Conservation (phyloP, 2,888 invertebrate genomes). For the Amiota minor region DNA sequence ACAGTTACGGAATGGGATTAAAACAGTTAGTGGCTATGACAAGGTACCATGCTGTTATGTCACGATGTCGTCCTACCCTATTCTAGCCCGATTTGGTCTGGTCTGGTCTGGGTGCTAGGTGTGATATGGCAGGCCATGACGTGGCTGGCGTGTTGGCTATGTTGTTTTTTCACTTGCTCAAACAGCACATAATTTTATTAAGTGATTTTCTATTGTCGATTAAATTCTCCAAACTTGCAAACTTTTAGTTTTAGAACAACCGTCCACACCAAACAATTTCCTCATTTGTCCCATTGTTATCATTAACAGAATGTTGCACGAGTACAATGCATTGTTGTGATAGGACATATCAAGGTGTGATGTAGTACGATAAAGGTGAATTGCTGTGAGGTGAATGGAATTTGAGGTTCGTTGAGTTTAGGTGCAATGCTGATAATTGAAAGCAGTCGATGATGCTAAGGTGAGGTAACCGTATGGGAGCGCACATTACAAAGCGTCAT, state of each 20-base stretch:
- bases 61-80: neutral
- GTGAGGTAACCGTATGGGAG: too few relatives aligned
- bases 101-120: neutral
- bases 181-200: conserved; percentile 54
- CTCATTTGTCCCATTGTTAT: too few relatives aligned
- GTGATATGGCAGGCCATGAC: neutral
- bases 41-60: neutral
- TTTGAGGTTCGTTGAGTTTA: too few relatives aligned
- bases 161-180: conserved; percentile 12
- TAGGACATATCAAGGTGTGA: too few relatives aligned
- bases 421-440: conserved; percentile 52
- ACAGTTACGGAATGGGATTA: neutral
- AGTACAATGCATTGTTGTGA: too few relatives aligned
- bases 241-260: too few relatives aligned
- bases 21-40: neutral
- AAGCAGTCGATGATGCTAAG: conserved; percentile 41
- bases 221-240: conserved; percentile 37
- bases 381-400: too few relatives aligned
- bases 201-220: conserved; percentile 56
- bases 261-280: too few relatives aligned
- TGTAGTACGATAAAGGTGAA: too few relatives aligned
- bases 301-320: too few relatives aligned
- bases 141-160: conserved; percentile 38
- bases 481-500: too few relatives aligned
- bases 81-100: too few relatives aligned